These are phyloP conservation scores for Drosophila eugracilis DNA, from an alignment of 1,140 invertebrate genomes.

Conservation along the genomic window DNA sequence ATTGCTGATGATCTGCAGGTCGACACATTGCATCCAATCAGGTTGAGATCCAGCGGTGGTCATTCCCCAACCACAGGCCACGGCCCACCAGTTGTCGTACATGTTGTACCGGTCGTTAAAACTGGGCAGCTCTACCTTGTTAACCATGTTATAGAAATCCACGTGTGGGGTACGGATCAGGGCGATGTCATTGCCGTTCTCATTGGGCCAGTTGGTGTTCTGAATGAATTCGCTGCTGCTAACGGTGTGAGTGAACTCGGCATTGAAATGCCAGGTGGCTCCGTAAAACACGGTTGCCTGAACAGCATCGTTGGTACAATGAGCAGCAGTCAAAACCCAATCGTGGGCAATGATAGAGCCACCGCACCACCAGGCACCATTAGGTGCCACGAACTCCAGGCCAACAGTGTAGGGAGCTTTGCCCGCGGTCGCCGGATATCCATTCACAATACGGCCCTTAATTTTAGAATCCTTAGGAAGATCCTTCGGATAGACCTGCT, in stretches of 20 bases:
- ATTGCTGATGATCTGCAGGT: slow-evolving; percentile 51
- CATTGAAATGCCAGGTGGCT: slow-evolving; percentile 53
- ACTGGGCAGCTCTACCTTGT: slow-evolving; percentile 59
- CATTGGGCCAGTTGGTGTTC: slow-evolving; percentile 20
- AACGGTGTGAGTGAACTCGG: slow-evolving; percentile 51
- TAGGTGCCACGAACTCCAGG: slow-evolving; percentile 71
- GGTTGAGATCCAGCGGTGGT: slow-evolving; percentile 46
- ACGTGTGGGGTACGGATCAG: slow-evolving; percentile 49
- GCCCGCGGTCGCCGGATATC: slow-evolving; percentile 65
- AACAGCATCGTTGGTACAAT: slow-evolving; percentile 82
- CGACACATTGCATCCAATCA: slow-evolving; percentile 48
- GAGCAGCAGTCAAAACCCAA: slow-evolving; percentile 87
- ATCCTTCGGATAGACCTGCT: slow-evolving; percentile 38
- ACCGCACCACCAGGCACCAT: slow-evolving; percentile 59
- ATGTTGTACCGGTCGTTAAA: slow-evolving; percentile 52
- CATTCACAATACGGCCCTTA: slow-evolving; percentile 75
- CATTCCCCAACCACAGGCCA: slow-evolving; percentile 59
- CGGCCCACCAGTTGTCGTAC: slow-evolving; percentile 45
- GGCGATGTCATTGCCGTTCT: slow-evolving; percentile 38
- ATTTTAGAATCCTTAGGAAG: slow-evolving; percentile 36
- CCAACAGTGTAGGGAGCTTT: slow-evolving; percentile 86
- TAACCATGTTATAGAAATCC: slow-evolving; percentile 52
- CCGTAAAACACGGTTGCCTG: slow-evolving; percentile 60
- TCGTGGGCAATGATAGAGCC: slow-evolving; percentile 86
- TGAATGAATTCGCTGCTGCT: slow-evolving; percentile 35